Base-by-base conservation (phyloP, 2,888 invertebrate species). In the Dryobotodes eremita region DNA sequence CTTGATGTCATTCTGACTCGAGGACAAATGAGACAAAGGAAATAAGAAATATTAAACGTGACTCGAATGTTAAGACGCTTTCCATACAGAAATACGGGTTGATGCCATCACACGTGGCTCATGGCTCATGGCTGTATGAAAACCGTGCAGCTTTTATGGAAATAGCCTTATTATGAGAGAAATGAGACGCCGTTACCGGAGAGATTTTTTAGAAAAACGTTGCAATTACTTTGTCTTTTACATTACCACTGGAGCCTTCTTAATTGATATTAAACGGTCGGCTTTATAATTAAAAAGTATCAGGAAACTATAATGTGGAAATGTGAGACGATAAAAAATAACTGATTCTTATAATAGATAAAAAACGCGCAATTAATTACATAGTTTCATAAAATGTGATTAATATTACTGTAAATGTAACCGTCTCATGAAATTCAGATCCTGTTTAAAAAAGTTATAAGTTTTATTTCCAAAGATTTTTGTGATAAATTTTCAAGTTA, bases 21-120 rank as follows among this genome's bases (percentile, higher is more conserved):
- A 92, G 94, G 94, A 95, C 95, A 95, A 96, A 96, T 96, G 96
- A 96, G 94, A 94, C 95, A 94, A 95, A 96, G 93, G 94, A 95
- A 96, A 96, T 96, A 96, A 96, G 96, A 96, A 96, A 96, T 96
- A 96, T 95, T 95, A 95, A 94, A 96, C 96, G 96, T 96, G 96
- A 96, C 96, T 93, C 72, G 95, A 95, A 95, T 94, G 91, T 92
- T 90, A 94, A 95, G 93, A 92, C 88, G 89, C 89, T 95, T 94
- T 93, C 94, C 94, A 95, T 95, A 93, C 93, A 93, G 92, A 92
- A 91, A 91, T 89, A 92, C 91, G 92, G 90, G 91, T 88, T 89
- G 91, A 72, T 82, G 90, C 91, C 92, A 91, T 92, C 91, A 92
- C 92, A 93, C 93, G 92, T 91, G 91, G 89, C 89, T 92, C 92